Conservation (phyloP, 1,140 invertebrate species). For the Drosophila asahinai region DNA sequence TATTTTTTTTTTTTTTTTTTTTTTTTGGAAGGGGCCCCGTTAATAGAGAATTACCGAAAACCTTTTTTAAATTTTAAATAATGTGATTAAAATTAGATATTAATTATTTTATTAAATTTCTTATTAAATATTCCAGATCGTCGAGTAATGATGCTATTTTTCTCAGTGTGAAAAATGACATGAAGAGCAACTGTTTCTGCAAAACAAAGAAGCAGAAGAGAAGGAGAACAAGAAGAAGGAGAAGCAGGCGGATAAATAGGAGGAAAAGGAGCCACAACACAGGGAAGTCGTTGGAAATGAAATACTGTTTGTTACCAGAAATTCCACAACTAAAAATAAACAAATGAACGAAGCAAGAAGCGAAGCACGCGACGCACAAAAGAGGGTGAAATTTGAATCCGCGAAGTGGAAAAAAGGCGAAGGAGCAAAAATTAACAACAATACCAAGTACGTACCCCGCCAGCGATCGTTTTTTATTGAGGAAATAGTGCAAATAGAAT, state of each 20-base stretch:
- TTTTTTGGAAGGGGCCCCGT: too few species aligned
- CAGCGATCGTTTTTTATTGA: slow-evolving; percentile 45
- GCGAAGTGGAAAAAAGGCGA: slow-evolving; percentile 1
- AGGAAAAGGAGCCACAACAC: slow-evolving; percentile 28
- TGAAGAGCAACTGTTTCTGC: slow-evolving; percentile 67
- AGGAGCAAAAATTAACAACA: slow-evolving; percentile 32
- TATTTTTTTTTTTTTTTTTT: too few species aligned
- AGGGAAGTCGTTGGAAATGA: slow-evolving; percentile 64
- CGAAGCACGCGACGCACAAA: slow-evolving; percentile 41
- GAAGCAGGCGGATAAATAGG: slow-evolving; percentile 1
- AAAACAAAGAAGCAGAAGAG: slow-evolving; percentile 46
- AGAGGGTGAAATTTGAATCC: slow-evolving; percentile 24
- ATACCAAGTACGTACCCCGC: slow-evolving; percentile 19
- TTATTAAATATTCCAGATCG: background rate
- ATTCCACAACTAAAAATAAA: slow-evolving; percentile 79
- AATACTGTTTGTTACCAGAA: slow-evolving; percentile 74
- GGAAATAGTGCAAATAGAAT: slow-evolving; percentile 59
- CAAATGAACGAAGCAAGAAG: slow-evolving; percentile 53
- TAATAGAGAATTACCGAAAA: too few species aligned
- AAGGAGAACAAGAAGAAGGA: slow-evolving; percentile 24
- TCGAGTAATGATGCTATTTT: background rate
- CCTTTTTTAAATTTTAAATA: too few species aligned
- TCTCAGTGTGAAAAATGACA: slow-evolving; percentile 32
- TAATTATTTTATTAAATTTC: background rate
- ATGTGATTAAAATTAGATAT: too few species aligned